Evolutionary conservation across 2,888 invertebrate genomes (phyloP), one percentile per base, ranked within the genome.

Genomic region (Plagodis pulveraria): DNA sequence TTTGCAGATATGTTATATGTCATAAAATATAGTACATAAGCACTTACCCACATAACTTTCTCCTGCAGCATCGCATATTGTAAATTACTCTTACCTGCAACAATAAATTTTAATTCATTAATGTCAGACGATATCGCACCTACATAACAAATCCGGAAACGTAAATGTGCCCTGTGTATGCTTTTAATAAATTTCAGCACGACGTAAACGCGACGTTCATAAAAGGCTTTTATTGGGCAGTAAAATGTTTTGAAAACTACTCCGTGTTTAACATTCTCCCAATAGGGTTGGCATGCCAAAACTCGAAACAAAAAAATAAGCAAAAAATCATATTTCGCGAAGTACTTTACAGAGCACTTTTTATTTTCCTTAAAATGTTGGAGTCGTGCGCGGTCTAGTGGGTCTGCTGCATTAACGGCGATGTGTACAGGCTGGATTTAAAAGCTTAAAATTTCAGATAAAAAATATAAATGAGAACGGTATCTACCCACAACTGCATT

Each of bases 221-320:
- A 81, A 77, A 73, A 76, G 58, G 40, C 54, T 68, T 83, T 83
- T 78, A 82, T 74, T 71, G 67, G 58, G 65, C 67, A 66, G 70
- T 80, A 81, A 81, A 84, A 75, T 72, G 70, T 73, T 76, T 72
- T 72, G 61, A 66, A 77, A 80, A 77, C 70, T 66, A 74, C 71
- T 50, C 44, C 12, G 34, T 45, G 58, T 43, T 50, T 57, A 51
- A 53, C 48, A 40, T 46, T 11, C 48, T 9, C 6, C 45, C 48
- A 44, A 52, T 48, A 53, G 56, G 48, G 44, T 42, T 49, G 45
- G 56, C 49, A 49, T 49, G 60, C 60, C 56, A 56, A 61, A 61
- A 61, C 32, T 51, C 12, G 32, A 9, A 50, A 60, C 32, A 47
- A 59, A 59, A 58, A 59, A 22, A 22, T 4, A 22, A 22, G 4